Percentiles rank a stretch among this genome's conserved stretches.
Evolutionary conservation across 2,797 vertebrate species (phyloP).

Genomic region (Australoheros facetus): DNA sequence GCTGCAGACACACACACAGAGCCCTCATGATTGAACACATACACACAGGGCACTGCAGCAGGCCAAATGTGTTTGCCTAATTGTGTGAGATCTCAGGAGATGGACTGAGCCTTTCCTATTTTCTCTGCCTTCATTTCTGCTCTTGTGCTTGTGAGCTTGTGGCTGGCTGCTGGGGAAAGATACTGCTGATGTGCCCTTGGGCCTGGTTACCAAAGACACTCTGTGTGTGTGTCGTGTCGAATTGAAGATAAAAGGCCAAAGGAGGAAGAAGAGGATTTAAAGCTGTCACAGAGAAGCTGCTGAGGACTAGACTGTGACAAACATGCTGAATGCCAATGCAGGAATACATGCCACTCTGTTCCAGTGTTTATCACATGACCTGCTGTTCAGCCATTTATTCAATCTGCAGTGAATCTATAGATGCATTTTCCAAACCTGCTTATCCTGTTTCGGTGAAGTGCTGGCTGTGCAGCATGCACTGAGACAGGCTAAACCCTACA

Average conservation of each 20-base stretch:
- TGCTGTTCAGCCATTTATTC: not conserved
- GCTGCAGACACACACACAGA: not conserved
- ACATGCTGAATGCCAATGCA: not conserved
- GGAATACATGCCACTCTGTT: not conserved
- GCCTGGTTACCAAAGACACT: slow-evolving; percentile 16
- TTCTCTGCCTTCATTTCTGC: not conserved
- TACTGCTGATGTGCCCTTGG: slow-evolving; percentile 49
- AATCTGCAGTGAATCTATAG: not conserved
- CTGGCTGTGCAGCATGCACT: not conserved
- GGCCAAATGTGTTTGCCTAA: slow-evolving; percentile 27
- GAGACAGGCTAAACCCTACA: not conserved
- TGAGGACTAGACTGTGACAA: not conserved
- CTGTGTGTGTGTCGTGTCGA: not conserved
- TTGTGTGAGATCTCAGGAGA: slow-evolving; percentile 13
- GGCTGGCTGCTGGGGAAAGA: slow-evolving; percentile 39
- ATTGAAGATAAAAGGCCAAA: slow-evolving; percentile 33
- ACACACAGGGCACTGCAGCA: not conserved
- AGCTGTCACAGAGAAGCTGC: slow-evolving; percentile 17
- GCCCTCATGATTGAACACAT: not conserved
- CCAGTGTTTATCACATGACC: not conserved
- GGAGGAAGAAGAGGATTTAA: slow-evolving; percentile 29
- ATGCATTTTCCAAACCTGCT: not conserved
- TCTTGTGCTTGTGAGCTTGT: not conserved
- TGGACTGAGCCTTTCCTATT: not conserved
- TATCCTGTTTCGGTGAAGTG: not conserved